Base-by-base conservation (phyloP, 2,113 vertebrate species). In the Rhinichthys klamathensis region DNA sequence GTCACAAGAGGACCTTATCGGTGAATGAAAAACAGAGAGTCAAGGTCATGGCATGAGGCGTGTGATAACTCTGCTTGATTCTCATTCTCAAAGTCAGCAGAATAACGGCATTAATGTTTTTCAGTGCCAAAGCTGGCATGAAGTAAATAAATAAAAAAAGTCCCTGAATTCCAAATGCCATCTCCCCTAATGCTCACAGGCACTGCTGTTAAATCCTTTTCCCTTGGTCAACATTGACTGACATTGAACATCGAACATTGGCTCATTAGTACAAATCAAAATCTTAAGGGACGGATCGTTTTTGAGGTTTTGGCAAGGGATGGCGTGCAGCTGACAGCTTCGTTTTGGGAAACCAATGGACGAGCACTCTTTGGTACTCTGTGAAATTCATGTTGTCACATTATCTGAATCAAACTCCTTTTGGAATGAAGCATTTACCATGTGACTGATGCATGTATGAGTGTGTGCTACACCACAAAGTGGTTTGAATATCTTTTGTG, bases 401-500 rank as follows among this genome's bases (percentile, higher is more conserved):
- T 86, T 86, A 86, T 88, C 84, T 54, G 58, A 88, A 88, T 88
- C 84, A 86, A 88, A 88, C 72, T 88, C 80, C 84, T 86, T 51
- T 86, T 74, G 81, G 81, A 86, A 88, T 74, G 35, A 38, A 49
- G 56, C 23, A 54, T 82, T 83, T 70, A 54, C 56, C 85, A 72
- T 83, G 63, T 61, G 72, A 58, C 58, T 21, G 21, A 78, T 75
- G 18, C 41, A 84, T 83, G 56, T 60, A 60, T 82, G 54, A 65
- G 85, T 83, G 85, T 63, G 65, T 21, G 74, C 41, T 76, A 27
- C 27, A 75, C 67, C 25, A 72, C 18, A 85, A 81, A 86, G 58
- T 51, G 13, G 74, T 74, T 65, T 65, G 54, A 85, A 86, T 87
- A 25, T 85, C 63, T 51, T 88, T 89, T 86, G 72, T 78, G 56